Percentiles rank a stretch among this genome's conserved stretches.
Conservation (phyloP, 2,797 vertebrate genomes). For the Cossypha heuglini region DNA sequence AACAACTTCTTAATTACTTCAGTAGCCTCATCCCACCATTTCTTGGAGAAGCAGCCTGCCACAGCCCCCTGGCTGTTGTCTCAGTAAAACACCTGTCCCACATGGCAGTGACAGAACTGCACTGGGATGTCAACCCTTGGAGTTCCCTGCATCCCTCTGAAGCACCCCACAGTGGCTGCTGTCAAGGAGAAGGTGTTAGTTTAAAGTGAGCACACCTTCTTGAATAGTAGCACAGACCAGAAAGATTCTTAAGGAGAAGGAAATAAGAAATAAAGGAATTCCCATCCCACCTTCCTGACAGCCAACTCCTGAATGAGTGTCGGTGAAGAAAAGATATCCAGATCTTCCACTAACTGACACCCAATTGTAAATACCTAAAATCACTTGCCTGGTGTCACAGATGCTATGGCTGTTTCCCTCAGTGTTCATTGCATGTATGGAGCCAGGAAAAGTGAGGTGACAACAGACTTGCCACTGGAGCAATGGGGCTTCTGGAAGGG, state of each 20-base stretch:
- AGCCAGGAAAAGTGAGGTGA: not conserved
- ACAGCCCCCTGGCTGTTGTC: not conserved
- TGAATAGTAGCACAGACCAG: not conserved
- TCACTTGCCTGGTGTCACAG: not conserved
- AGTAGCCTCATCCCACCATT: not conserved
- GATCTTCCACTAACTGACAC: not conserved
- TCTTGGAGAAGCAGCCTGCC: not conserved
- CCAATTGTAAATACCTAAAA: not conserved
- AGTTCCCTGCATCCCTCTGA: not conserved
- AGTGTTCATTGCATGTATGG: not conserved
- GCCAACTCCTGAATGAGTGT: not conserved
- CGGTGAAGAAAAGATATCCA: not conserved
- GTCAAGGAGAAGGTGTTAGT: not conserved
- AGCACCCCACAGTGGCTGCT: accelerated
- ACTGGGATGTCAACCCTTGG: not conserved
- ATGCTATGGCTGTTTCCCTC: not conserved
- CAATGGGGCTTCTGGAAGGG: not conserved
- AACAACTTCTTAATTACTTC: not conserved
- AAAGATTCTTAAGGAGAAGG: not conserved
- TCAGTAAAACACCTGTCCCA: not conserved
- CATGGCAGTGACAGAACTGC: accelerated
- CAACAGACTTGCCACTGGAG: not conserved
- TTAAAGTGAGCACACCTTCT: not conserved
- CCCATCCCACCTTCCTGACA: not conserved
- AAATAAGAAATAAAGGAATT: not conserved